Conservation (phyloP, 2,888 invertebrate species). For the Caenorhabditis afra region DNA sequence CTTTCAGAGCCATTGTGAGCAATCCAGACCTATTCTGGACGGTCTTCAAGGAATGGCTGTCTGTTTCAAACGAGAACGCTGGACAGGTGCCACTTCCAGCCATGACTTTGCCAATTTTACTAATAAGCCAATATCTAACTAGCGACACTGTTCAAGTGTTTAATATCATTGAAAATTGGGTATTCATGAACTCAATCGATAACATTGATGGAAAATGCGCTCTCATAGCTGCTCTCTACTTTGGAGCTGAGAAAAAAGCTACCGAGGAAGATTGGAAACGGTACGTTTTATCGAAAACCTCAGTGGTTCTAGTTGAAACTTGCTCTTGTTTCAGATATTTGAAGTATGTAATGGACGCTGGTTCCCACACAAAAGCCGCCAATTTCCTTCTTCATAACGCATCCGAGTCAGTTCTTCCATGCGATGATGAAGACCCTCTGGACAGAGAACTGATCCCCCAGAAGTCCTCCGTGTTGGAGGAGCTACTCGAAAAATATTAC, state of each 20-base stretch:
- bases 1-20: constrained; percentile 16
- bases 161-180: constrained; percentile 9
- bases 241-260: neutral
- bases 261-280: constrained; percentile 5
- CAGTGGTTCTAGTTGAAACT: too few relatives aligned
- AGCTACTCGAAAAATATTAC: constrained; percentile 7
- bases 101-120: constrained; percentile 17
- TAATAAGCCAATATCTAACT: constrained; percentile 22
- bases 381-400: constrained; percentile 1
- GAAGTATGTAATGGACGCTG: neutral
- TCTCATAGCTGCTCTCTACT: constrained; percentile 24
- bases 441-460: neutral
- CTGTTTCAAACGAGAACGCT: neutral
- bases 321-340: constrained; percentile 7
- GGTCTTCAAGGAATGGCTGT: constrained; percentile 1
- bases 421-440: neutral
- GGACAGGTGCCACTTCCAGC: constrained; percentile 22
- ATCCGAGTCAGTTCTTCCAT: neutral
- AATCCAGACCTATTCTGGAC: constrained; percentile 28
- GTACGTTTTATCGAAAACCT: neutral
- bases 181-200: neutral
- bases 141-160: constrained; percentile 20
- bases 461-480: neutral
- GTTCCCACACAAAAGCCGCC: constrained; percentile 6
- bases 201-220: constrained; percentile 21